phyloP scores from a whole-genome alignment of 2,797 vertebrate species.

The Acanthurus leucopareius region DNA sequence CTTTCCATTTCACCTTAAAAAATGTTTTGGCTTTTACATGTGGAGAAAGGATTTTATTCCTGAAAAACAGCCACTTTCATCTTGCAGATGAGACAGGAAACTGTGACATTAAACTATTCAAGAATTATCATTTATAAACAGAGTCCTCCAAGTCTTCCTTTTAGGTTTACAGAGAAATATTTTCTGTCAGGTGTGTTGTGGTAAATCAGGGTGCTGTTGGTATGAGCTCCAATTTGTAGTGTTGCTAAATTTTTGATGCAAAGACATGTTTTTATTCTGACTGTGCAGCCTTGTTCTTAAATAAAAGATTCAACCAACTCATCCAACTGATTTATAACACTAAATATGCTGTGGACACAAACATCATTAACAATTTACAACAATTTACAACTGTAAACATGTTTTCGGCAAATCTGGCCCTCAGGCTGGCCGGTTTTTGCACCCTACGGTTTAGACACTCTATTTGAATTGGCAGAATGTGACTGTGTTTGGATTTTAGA shows the following conservation, averaged over 20 bases:
- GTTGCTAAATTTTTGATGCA: background rate
- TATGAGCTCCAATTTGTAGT: no score
- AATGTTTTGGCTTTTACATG: background rate
- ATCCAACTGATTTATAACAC: background rate
- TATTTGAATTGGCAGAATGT: background rate
- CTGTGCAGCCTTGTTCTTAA: no score
- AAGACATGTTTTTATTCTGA: background rate
- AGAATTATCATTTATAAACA: background rate
- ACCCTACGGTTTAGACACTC: background rate
- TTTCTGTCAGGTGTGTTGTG: conserved; percentile 10
- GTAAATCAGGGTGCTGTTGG: background rate
- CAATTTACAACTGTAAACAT: background rate
- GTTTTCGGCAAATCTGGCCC: background rate
- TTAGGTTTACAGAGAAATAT: conserved; percentile 28
- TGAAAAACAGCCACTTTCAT: no score
- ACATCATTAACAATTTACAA: no score
- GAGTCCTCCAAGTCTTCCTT: background rate
- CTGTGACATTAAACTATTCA: background rate
- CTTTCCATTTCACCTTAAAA: background rate
- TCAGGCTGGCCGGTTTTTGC: background rate
- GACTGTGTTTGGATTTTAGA: conserved; percentile 39
- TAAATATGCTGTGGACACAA: background rate
- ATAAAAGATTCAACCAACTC: background rate
- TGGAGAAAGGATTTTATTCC: background rate
- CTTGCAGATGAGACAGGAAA: no score